Conservation (phyloP, 2,888 invertebrate genomes). For the Pherbina coryleti region DNA sequence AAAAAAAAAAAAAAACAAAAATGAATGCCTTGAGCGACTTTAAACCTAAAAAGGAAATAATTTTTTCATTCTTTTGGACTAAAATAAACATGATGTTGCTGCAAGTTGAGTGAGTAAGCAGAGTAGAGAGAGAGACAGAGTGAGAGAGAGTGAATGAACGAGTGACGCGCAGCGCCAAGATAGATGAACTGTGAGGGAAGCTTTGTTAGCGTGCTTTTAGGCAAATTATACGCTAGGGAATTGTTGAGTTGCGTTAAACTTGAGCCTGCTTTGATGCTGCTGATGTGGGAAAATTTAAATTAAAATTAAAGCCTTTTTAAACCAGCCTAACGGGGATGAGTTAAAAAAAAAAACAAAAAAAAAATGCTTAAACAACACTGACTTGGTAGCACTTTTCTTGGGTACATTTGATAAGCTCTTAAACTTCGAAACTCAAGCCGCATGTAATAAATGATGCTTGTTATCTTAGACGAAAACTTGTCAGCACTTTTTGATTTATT, state of each 20-base stretch:
- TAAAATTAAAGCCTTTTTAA: neutral
- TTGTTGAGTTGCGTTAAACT: neutral
- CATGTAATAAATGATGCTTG: too few relatives aligned
- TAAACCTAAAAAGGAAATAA: constrained; percentile 40
- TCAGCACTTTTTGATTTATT: too few relatives aligned
- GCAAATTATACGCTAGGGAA: constrained; percentile 18
- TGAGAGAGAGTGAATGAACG: neutral
- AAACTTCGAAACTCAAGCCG: too few relatives aligned
- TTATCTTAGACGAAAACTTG: too few relatives aligned
- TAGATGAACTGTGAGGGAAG: constrained; percentile 30
- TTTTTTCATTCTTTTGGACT: constrained; percentile 23
- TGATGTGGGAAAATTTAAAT: neutral
- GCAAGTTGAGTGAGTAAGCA: neutral
- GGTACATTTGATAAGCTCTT: too few relatives aligned
- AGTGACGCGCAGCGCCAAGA: neutral
- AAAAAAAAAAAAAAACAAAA: neutral
- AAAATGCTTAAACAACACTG: neutral
- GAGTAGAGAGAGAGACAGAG: neutral
- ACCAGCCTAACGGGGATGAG: neutral
- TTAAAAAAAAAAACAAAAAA: neutral
- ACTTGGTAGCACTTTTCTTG: neutral
- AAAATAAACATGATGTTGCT: constrained; percentile 22
- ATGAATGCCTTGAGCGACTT: constrained; percentile 37
- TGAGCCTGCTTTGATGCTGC: neutral
- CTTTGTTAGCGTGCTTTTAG: constrained; percentile 30